A percentile compares a stretch with the other conserved stretches of the same genome.
Conservation (phyloP, 2,888 invertebrate species). For the Papilio protenor region DNA sequence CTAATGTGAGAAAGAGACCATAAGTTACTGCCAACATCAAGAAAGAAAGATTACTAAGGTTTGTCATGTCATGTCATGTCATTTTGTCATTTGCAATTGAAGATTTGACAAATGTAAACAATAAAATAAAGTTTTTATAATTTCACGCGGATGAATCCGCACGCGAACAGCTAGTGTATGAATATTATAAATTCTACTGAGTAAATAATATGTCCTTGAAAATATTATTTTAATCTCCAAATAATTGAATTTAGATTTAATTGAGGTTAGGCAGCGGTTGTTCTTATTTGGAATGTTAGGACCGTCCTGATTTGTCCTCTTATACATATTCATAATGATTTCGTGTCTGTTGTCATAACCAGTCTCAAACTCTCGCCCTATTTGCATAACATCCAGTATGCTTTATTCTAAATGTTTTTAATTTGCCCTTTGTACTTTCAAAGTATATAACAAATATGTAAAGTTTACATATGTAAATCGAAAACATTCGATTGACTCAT, state of each 20-base stretch:
- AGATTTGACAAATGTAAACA: too few species aligned
- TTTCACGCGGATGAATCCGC: too few species aligned
- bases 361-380: slow-evolving; percentile 10
- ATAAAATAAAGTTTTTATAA: too few species aligned
- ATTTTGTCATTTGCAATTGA: too few species aligned
- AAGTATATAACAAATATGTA: not conserved
- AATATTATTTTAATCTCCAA: slow-evolving; percentile 8
- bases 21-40: too few species aligned
- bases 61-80: too few species aligned
- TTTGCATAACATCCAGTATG: slow-evolving; percentile 18
- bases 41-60: too few species aligned
- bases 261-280: not conserved
- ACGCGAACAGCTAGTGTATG: too few species aligned
- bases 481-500: not conserved
- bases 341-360: slow-evolving; percentile 31
- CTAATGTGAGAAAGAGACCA: too few species aligned
- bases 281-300: slow-evolving; percentile 12
- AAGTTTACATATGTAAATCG: not conserved
- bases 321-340: slow-evolving; percentile 26
- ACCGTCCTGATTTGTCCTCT: slow-evolving; percentile 10
- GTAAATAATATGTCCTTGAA: not conserved
- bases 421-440: not conserved
- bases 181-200: not conserved
- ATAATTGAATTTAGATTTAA: slow-evolving; percentile 18
- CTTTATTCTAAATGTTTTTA: slow-evolving; percentile 17